Conservation (phyloP, 2,888 invertebrate genomes). For the Chloroclystis v-ata region DNA sequence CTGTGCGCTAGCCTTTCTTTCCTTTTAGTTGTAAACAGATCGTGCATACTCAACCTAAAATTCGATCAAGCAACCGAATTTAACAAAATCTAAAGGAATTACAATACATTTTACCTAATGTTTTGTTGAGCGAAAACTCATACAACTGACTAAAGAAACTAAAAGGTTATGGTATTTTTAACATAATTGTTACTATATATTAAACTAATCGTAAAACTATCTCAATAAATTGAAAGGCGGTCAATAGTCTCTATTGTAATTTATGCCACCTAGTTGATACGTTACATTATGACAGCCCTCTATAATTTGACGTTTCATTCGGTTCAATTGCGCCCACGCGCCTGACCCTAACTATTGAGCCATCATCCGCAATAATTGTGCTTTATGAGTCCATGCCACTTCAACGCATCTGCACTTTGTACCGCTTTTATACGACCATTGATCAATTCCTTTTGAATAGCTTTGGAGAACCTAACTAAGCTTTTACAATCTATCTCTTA, state of each 20-base stretch:
- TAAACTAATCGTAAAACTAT: no score
- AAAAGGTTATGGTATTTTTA: no score
- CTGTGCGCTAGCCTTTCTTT: neutral
- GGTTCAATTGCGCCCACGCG: constrained; percentile 73
- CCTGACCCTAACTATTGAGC: constrained; percentile 65
- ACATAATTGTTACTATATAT: no score
- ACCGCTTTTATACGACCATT: constrained; percentile 5
- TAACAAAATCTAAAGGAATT: no score
- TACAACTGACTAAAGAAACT: no score
- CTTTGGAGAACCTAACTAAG: neutral
- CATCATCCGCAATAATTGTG: constrained; percentile 59
- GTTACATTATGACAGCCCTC: constrained; percentile 43
- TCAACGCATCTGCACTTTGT: constrained; percentile 25
- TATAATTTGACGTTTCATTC: constrained; percentile 63
- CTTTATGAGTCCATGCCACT: constrained; percentile 36
- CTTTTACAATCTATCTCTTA: no score
- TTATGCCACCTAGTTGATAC: neutral
- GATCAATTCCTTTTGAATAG: neutral
- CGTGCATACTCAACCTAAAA: no score
- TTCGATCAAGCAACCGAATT: no score
- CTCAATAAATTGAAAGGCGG: neutral
- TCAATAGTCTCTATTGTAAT: neutral
- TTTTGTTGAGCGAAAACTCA: no score
- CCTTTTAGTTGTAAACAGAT: no score
- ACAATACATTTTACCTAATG: no score